Conservation (phyloP, 2,113 vertebrate species). For the Myodes glareolus region DNA sequence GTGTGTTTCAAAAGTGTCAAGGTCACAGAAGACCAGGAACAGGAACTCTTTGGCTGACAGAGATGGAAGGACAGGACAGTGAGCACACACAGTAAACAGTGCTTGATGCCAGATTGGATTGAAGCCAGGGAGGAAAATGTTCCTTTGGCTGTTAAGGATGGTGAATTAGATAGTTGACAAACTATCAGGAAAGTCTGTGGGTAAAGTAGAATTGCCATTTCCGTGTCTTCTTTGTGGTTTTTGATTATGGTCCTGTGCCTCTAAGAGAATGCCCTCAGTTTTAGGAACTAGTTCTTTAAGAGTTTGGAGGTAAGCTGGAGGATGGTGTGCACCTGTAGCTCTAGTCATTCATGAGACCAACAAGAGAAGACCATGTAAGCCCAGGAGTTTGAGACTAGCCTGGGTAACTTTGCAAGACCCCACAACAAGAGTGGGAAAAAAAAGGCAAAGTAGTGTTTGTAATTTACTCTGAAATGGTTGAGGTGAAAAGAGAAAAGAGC, state of each 20-base stretch:
- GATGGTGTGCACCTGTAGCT: no score
- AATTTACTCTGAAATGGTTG: background rate
- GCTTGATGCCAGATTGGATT: background rate
- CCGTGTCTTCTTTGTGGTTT: background rate
- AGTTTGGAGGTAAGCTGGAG: background rate
- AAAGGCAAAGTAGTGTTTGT: background rate
- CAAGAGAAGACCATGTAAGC: background rate
- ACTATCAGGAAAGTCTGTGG: background rate
- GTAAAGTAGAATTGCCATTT: background rate
- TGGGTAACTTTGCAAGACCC: background rate
- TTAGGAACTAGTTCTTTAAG: background rate
- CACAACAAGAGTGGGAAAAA: no score
- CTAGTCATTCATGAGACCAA: background rate
- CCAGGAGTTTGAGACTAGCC: background rate
- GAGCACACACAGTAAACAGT: background rate
- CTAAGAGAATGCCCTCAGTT: background rate
- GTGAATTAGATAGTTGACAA: background rate
- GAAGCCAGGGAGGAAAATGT: background rate
- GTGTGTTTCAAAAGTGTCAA: slow-evolving; percentile 45
- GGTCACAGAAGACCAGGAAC: background rate
- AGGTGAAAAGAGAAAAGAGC: background rate
- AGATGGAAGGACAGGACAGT: no score
- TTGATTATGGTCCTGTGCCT: background rate
- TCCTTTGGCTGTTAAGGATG: background rate
- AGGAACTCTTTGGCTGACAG: background rate